phyloP scores from a whole-genome alignment of 2,888 invertebrate species.

The Eupelmus urozonus region DNA sequence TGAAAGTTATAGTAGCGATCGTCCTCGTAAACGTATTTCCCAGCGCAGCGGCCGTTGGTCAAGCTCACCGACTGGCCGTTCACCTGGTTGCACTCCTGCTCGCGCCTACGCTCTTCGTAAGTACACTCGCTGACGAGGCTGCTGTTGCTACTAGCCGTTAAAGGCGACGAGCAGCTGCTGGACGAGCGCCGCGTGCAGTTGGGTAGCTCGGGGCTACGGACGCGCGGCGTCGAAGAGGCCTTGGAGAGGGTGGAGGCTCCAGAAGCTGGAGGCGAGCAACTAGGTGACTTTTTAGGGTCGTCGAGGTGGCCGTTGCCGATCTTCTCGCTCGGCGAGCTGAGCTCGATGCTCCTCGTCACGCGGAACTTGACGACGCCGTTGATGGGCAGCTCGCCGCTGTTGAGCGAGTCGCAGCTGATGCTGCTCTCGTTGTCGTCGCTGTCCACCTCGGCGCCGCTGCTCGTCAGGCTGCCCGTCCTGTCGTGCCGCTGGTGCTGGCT shows the following conservation, averaged over 20 bases:
- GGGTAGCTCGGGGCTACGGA: constrained; percentile 64
- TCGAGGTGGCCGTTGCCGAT: not conserved
- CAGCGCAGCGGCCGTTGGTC: constrained; percentile 73
- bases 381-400: constrained; percentile 83
- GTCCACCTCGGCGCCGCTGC: constrained; percentile 83
- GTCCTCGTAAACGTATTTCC: constrained; percentile 83
- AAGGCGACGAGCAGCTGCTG: not conserved
- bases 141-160: constrained; percentile 61
- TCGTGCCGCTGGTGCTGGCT: constrained; percentile 76
- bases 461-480: constrained; percentile 80
- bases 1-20: constrained; percentile 91
- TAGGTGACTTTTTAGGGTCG: not conserved
- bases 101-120: constrained; percentile 82
- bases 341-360: constrained; percentile 20
- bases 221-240: constrained; percentile 69
- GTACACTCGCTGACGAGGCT: constrained; percentile 83
- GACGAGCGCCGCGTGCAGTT: constrained; percentile 58
- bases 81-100: constrained; percentile 69
- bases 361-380: constrained; percentile 49
- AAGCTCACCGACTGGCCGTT: constrained; percentile 54
- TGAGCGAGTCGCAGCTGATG: constrained; percentile 90
- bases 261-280: constrained; percentile 61
- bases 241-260: constrained; percentile 63
- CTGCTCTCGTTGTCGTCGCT: constrained; percentile 87
- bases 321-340: not conserved